These are phyloP conservation scores for Rhinichthys klamathensis DNA, from an alignment of 2,113 vertebrate genomes.

Conservation along the genomic window DNA sequence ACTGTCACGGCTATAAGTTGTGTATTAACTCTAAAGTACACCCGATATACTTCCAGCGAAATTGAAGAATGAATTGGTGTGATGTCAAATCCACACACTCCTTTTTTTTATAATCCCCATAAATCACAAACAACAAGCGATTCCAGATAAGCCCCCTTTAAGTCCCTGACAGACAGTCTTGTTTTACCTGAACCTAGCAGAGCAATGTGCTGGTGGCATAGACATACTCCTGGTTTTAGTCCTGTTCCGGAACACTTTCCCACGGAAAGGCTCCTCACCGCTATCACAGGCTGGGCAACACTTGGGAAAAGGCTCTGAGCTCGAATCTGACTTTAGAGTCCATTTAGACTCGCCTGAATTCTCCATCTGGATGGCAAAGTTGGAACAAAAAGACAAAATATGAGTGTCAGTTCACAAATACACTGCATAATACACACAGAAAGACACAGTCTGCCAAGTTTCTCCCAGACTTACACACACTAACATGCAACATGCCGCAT, in stretches of 20 bases:
- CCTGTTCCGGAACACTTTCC: constrained; percentile 72
- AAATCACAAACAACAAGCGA: too few relatives aligned
- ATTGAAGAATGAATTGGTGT: too few relatives aligned
- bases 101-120: too few relatives aligned
- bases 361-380: constrained; percentile 6
- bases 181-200: constrained; percentile 86
- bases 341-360: constrained; percentile 15
- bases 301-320: constrained; percentile 71
- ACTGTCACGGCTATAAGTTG: neutral
- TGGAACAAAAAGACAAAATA: neutral
- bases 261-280: constrained; percentile 72
- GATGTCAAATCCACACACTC: too few relatives aligned
- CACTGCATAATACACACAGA: neutral
- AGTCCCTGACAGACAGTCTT: neutral
- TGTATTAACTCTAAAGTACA: too few relatives aligned
- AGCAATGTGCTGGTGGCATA: constrained; percentile 80
- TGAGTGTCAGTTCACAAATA: neutral
- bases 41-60: too few relatives aligned
- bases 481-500: neutral
- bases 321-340: constrained; percentile 56
- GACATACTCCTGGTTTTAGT: constrained; percentile 89
- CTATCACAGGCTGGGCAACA: constrained; percentile 80
- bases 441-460: neutral
- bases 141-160: too few relatives aligned
- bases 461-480: neutral